These are phyloP conservation scores for Oreortyx pictus DNA, from an alignment of 2,797 vertebrate genomes.

Conservation along the genomic window DNA sequence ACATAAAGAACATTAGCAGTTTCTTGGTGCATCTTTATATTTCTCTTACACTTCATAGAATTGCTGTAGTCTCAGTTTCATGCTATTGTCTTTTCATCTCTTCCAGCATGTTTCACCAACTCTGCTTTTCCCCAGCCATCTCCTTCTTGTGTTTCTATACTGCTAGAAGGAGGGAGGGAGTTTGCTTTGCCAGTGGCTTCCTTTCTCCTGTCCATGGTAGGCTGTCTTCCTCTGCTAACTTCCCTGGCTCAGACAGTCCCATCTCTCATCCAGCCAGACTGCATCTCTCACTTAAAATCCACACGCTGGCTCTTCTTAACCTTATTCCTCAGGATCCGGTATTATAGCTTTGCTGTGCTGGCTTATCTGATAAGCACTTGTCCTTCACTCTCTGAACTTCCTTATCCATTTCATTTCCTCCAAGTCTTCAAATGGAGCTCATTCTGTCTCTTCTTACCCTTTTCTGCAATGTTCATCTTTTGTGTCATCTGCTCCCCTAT, in stretches of 20 bases:
- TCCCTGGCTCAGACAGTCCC: background rate
- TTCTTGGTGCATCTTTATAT: accelerated
- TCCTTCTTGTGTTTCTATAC: background rate
- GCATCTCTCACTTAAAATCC: background rate
- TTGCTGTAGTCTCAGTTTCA: too few relatives aligned
- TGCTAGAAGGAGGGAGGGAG: background rate
- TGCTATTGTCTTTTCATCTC: background rate
- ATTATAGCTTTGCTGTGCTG: background rate
- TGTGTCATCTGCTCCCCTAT: background rate
- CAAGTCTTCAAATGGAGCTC: background rate
- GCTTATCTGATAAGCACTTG: background rate
- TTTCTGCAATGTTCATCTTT: background rate
- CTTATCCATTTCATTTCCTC: background rate
- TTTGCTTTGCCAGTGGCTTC: background rate
- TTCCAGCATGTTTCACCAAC: background rate
- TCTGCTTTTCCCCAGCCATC: background rate
- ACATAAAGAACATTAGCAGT: background rate
- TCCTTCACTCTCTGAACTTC: background rate
- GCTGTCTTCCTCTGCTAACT: background rate
- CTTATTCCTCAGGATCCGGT: background rate
- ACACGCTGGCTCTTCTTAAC: background rate
- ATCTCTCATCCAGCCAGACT: background rate
- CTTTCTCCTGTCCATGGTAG: conserved; percentile 24
- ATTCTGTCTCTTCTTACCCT: background rate
- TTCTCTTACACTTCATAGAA: background rate